Percentiles rank a stretch among this genome's conserved stretches.
Conservation (phyloP, 2,113 vertebrate genomes). For the Rhinichthys klamathensis region DNA sequence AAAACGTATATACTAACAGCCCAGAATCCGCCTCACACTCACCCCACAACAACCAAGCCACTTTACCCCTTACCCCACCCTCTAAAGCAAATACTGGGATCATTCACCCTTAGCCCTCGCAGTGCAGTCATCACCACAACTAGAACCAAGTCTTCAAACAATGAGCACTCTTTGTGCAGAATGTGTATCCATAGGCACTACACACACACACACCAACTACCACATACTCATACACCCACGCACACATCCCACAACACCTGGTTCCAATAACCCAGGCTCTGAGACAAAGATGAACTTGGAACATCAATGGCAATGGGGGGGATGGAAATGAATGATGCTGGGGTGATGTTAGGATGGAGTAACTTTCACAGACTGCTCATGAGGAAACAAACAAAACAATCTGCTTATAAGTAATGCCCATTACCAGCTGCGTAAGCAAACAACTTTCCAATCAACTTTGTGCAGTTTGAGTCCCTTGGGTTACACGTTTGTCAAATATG, state of each 20-base stretch:
- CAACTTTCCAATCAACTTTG: slow-evolving; percentile 46
- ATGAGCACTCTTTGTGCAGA: slow-evolving; percentile 33
- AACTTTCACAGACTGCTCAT: background rate
- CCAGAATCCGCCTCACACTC: background rate
- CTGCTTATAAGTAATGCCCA: slow-evolving; percentile 46
- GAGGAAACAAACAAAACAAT: slow-evolving; percentile 28
- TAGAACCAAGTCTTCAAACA: slow-evolving; percentile 27
- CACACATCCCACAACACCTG: slow-evolving; percentile 68
- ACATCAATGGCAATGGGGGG: slow-evolving; percentile 17
- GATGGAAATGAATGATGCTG: slow-evolving; percentile 16
- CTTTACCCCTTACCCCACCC: slow-evolving; percentile 47
- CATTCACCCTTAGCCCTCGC: slow-evolving; percentile 46
- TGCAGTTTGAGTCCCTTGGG: slow-evolving; percentile 43
- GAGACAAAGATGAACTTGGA: slow-evolving; percentile 63
- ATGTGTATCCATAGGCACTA: slow-evolving; percentile 48
- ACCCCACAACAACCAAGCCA: slow-evolving; percentile 54
- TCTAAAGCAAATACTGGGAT: slow-evolving; percentile 45
- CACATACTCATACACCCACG: slow-evolving; percentile 59
- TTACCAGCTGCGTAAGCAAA: slow-evolving; percentile 44
- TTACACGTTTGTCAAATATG: slow-evolving; percentile 61
- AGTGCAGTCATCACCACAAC: slow-evolving; percentile 5
- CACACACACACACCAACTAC: slow-evolving; percentile 48
- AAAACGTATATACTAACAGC: slow-evolving; percentile 2
- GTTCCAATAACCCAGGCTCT: slow-evolving; percentile 69
- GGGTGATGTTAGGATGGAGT: background rate